Conservation (phyloP, 2,888 invertebrate genomes). For the Cataglyphis rosenhaueri region DNA sequence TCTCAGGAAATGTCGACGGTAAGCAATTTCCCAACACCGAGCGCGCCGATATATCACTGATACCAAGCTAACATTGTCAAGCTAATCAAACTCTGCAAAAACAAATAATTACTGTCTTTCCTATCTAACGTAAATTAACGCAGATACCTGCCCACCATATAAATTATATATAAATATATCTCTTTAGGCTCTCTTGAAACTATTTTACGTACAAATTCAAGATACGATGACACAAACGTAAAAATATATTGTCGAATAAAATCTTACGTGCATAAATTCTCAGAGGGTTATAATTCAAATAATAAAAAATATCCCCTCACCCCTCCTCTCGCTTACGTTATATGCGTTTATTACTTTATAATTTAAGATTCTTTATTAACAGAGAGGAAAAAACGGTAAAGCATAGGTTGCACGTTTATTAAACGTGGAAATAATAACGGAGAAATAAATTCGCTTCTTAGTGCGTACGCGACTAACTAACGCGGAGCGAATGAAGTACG, state of each 20-base stretch:
- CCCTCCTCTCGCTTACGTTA: not conserved
- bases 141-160: not conserved
- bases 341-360: not conserved
- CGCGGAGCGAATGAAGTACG: constrained; percentile 54
- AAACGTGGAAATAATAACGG: constrained; percentile 21
- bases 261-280: not conserved
- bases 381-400: not conserved
- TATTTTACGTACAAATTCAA: constrained; percentile 12
- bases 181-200: constrained; percentile 6
- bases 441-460: constrained; percentile 31
- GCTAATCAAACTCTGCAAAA: constrained; percentile 51
- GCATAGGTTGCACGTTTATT: not conserved
- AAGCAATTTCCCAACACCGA: constrained; percentile 52
- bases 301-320: not conserved
- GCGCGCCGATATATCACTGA: constrained; percentile 34
- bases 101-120: constrained; percentile 47
- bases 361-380: not conserved
- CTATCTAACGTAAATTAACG: constrained; percentile 17
- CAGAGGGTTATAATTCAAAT: not conserved
- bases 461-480: constrained; percentile 37
- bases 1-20: constrained; percentile 63
- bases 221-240: not conserved
- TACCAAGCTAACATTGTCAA: constrained; percentile 31
- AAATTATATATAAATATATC: constrained; percentile 7
- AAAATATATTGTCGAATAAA: constrained; percentile 3